Evolutionary conservation across 2,113 vertebrate genomes (phyloP), one percentile per base, ranked within the genome.

Genomic region (Scolopax mira): DNA sequence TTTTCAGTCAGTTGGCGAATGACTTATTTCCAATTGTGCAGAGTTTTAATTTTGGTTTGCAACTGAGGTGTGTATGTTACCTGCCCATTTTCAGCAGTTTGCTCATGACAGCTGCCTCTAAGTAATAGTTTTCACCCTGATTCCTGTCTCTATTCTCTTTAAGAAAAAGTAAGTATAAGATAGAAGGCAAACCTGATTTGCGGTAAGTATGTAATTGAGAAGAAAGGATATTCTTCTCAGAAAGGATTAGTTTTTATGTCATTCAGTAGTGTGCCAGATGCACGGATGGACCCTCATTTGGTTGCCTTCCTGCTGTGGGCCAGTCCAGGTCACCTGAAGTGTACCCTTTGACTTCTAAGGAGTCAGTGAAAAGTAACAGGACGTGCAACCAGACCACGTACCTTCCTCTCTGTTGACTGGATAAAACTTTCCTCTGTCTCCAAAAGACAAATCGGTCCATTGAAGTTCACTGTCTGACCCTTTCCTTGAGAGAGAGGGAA

Each of bases 371-470:
- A 49, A 81, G 9, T 25, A 31, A 33, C 19, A 61, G 41, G 51
- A 16, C 11, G 4, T 0, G 0, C 30, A 5, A 35, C 48, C 33
- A 73, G 33, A 17, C 44, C 39, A 14, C 5, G 2, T 69, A 25
- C 21, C 33, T 58, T 71, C 39, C 27, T 78, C 35, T 55, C 35
- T 60, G 7, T 49, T 6, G 2, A 25, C 49, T 42, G 49, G n/a
- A 39, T 72, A 9, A 83, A 90, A 69, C 18, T 28, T 44, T 30
- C 52, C 6, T 57, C 23, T 60, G 44, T 62, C 41, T 77, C 64
- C 24, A 54, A 58, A 57, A 31, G n/a, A n/a, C 16, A 39, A 27
- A n/a, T n/a, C 0, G 1, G 9, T 77, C 27, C 66, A 33, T 33
- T 61, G 51, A 74, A 58, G 58, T 57, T 96, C 39, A 39, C 19